Evolutionary conservation across 2,888 invertebrate species (phyloP), one percentile per base, ranked within the genome.

Genomic region (Dynastes hyllus): DNA sequence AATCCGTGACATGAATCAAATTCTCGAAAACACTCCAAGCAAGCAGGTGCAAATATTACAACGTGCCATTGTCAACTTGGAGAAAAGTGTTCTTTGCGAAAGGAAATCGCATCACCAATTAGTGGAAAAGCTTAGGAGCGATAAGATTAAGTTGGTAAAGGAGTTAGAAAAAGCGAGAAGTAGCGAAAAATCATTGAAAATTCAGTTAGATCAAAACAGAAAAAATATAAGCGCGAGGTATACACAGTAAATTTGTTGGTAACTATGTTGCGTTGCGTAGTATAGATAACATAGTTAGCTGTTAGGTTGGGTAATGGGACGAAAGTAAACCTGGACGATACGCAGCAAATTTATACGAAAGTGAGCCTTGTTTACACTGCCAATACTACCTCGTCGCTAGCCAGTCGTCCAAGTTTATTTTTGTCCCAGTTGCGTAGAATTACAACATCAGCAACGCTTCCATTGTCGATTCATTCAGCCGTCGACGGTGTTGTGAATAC

Each of bases 81-180:
- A 90, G 82, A 88, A 86, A 80, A 89, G 87, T 51, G 88, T 90
- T 0, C 81, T 86, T 0, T 86, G 86, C 55, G 90, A 91, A 81
- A 85, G 90, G 32, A 85, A 85, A 27, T 87, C 88, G n/a, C 90
- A 90, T 84, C 87, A 88, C 66, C 84, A 87, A 61, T 84, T 90
- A 80, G 87, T 90, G 13, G 87, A 89, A 80, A 89, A 89, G 80
- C 82, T 90, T 11, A 86, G 88, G 66, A 85, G 86, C 13, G 90
- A 90, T 71, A 90, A 90, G 82, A 80, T 85, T 11, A 83, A 84
- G 75, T 81, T 90, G 16, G 79, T 82, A 0, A 83, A 84, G 77
- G 88, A 89, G 82, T 78, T 90, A 55, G 87, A 87, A 67, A 83
- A 83, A 76, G 73, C 85, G 3, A 86, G 83, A 82, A 81, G 79